phyloP scores from a whole-genome alignment of 2,113 vertebrate species.

The Tupaia chinensis region DNA sequence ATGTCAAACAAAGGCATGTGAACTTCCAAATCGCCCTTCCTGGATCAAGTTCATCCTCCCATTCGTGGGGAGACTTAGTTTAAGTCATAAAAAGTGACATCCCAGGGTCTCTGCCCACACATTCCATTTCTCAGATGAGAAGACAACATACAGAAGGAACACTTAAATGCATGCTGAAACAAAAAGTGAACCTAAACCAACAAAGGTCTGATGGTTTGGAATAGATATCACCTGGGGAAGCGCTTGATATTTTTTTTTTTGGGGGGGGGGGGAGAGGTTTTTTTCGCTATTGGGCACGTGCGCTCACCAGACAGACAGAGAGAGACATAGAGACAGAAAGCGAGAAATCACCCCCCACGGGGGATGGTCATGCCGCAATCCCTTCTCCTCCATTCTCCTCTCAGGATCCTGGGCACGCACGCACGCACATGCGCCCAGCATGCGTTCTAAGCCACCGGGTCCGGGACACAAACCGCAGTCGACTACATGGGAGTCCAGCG shows the following conservation, averaged over 20 bases:
- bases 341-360: no score
- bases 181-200: not conserved
- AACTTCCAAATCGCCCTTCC: not conserved
- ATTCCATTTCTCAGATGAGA: not conserved
- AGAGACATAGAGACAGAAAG: no score
- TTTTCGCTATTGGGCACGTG: no score
- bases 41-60: not conserved
- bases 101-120: not conserved
- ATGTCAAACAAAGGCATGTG: constrained; percentile 48
- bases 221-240: not conserved
- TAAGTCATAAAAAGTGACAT: not conserved
- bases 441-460: no score
- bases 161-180: not conserved
- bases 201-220: not conserved
- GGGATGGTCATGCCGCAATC: no score
- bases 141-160: not conserved
- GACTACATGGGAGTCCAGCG: no score
- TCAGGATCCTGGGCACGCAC: no score
- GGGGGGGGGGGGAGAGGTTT: no score
- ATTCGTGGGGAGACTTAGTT: not conserved
- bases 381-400: no score
- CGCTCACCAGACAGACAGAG: no score
- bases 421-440: no score
- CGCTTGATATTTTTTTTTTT: not conserved
- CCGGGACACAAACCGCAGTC: no score